Conservation (phyloP, 92 coral and sea anemone genomes). For the Paragorgia papillata region DNA sequence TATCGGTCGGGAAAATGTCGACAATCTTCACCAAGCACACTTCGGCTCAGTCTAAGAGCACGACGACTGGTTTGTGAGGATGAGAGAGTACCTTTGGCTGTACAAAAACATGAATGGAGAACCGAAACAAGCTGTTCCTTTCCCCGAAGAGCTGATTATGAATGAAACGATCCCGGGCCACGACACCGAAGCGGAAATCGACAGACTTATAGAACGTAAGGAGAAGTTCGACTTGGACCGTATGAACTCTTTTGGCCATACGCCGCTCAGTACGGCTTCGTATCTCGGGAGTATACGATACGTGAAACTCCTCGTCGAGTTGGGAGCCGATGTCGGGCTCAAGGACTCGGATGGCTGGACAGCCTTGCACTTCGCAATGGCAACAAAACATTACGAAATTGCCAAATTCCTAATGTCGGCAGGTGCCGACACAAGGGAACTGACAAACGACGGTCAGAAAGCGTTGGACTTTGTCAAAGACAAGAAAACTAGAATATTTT, state of each 20-base stretch:
- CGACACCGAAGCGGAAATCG: slow-evolving; percentile 68
- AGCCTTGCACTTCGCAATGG: slow-evolving; percentile 86
- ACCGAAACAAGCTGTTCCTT: slow-evolving; percentile 6
- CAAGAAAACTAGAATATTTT: slow-evolving; percentile 45
- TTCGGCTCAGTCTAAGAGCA: no score
- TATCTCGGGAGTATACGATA: slow-evolving; percentile 77
- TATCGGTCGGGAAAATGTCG: background rate
- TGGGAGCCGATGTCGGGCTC: slow-evolving; percentile 2
- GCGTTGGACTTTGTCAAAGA: slow-evolving; percentile 75
- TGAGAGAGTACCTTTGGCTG: slow-evolving; percentile 20
- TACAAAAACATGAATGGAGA: slow-evolving; percentile 17
- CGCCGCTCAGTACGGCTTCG: slow-evolving; percentile 79
- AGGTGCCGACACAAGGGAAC: slow-evolving; percentile 64
- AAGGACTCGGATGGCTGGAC: slow-evolving; percentile 90
- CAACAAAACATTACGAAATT: slow-evolving; percentile 74
- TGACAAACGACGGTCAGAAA: slow-evolving; percentile 72
- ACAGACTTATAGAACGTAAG: slow-evolving; percentile 55
- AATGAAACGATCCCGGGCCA: slow-evolving; percentile 86
- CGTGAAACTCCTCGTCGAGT: slow-evolving; percentile 25
- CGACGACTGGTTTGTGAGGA: background rate
- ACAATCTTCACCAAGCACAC: no score
- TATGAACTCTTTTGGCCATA: slow-evolving; percentile 75
- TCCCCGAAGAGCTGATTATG: slow-evolving; percentile 82
- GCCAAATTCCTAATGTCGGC: slow-evolving; percentile 71
- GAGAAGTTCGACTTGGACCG: slow-evolving; percentile 63